Evolutionary conservation across 92 coral and sea anemone genomes (phyloP).

Genomic region (Parazoanthus darwini): DNA sequence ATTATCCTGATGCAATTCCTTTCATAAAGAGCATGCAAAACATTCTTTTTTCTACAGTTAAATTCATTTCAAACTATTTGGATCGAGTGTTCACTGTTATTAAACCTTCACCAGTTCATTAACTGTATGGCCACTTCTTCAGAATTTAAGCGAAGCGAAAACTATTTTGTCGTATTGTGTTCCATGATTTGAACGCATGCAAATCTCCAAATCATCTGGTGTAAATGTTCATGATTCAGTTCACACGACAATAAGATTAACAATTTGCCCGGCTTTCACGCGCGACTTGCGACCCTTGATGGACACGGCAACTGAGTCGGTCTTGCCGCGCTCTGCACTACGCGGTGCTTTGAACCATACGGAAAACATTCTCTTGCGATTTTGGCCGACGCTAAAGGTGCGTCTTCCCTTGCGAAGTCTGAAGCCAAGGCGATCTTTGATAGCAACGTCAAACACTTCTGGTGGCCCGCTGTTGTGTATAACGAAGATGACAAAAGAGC

Average conservation of each 20-base stretch:
- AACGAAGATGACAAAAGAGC: slow-evolving; percentile 59
- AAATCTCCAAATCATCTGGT: too few relatives aligned
- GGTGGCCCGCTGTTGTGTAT: slow-evolving; percentile 75
- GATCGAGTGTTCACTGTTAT: neutral
- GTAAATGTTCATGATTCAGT: neutral
- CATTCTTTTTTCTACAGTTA: too few relatives aligned
- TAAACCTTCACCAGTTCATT: neutral
- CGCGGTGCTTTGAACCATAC: slow-evolving; percentile 60
- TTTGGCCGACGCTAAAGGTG: slow-evolving; percentile 43
- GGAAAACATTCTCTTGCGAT: slow-evolving; percentile 55
- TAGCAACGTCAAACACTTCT: slow-evolving; percentile 66
- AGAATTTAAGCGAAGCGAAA: too few relatives aligned
- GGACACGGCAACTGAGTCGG: slow-evolving; percentile 55
- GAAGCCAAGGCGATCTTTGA: slow-evolving; percentile 68
- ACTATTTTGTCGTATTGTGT: too few relatives aligned
- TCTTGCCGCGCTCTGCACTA: slow-evolving; percentile 56
- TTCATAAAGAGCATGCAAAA: neutral
- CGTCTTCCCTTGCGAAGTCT: slow-evolving; percentile 47
- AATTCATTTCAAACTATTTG: too few relatives aligned
- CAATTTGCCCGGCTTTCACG: slow-evolving; percentile 41
- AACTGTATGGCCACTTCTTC: too few relatives aligned
- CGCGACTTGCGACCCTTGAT: slow-evolving; percentile 59
- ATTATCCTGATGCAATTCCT: neutral
- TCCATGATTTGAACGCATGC: neutral
- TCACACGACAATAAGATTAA: slow-evolving; percentile 58